These are phyloP conservation scores for Chloebia gouldiae DNA, from an alignment of 2,113 vertebrate genomes.

Conservation along the genomic window DNA sequence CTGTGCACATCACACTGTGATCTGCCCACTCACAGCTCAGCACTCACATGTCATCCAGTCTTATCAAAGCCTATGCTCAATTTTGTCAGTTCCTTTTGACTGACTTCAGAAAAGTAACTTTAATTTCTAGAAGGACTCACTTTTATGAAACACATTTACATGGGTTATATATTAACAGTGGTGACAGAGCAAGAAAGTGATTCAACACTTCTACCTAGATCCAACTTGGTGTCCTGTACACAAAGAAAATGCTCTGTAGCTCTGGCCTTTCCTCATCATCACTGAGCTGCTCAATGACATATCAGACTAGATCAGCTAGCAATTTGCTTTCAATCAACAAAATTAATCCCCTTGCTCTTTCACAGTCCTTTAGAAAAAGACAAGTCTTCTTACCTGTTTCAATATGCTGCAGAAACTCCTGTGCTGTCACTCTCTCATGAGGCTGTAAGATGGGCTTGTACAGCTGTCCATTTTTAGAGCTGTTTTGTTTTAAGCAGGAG, in stretches of 20 bases:
- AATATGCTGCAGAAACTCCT: slow-evolving; percentile 68
- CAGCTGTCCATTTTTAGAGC: not conserved
- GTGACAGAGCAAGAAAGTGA: not conserved
- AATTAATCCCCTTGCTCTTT: not conserved
- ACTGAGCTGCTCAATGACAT: not conserved
- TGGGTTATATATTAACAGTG: not conserved
- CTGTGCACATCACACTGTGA: not conserved
- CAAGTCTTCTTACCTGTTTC: slow-evolving; percentile 59
- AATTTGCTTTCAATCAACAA: not conserved
- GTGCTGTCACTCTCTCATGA: slow-evolving; percentile 63
- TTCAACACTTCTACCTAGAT: not conserved
- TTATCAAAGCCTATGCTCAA: not conserved
- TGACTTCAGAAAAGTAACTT: not conserved
- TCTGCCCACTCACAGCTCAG: not conserved
- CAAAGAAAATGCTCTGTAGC: not conserved
- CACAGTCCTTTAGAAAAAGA: not conserved
- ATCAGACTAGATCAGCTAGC: not conserved
- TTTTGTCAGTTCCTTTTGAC: not conserved
- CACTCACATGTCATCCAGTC: not conserved
- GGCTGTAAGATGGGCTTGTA: slow-evolving; percentile 64
- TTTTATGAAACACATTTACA: not conserved
- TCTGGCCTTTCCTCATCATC: not conserved
- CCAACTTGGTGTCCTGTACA: not conserved
- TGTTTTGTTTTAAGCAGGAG: slow-evolving; percentile 59
- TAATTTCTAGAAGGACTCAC: not conserved